Base-by-base conservation (phyloP, 2,888 invertebrate genomes). In the Athetis lepigone region DNA sequence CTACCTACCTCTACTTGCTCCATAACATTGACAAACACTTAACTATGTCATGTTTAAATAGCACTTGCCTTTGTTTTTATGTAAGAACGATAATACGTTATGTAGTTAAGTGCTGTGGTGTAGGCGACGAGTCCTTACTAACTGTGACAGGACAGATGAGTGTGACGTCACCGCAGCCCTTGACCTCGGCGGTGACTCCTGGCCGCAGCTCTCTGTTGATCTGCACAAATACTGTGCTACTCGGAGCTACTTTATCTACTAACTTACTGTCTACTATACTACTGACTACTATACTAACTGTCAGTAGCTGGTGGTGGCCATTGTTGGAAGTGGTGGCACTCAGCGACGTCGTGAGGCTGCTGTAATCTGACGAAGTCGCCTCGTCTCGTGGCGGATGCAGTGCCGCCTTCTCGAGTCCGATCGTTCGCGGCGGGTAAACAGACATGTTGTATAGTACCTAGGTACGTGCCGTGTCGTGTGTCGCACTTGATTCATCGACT, bases 401-500 rank as follows among this genome's bases (percentile, higher is more conserved):
- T 25, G 3, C 25, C 3, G 25, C 25, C 25, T 25, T 6, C 25
- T 6, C 25, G 25, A 6, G 4, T 25, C 25, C n/a, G n/a, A n/a
- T n/a, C 9, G 1, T 7, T 11, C 7, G 29, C 11, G 29, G 11
- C 9, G 11, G 9, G 7, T 29, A 29, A 29, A 29, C 29, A 29
- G 11, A 2, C 29, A 7, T 29, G 9, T 29, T 29, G 13, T 33
- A 13, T 13, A 4, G 33, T 5, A n/a, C n/a, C n/a, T n/a, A 29
- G 29, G 9, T 36, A 7, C 23, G 13, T 18, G 2, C 4, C 2
- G 16, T 40, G 23, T 6, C 9, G 6, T 23, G 19, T 42, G 36
- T 40, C 46, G 25, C 39, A 39, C n/a, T 51, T 43, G 27, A 43
- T 60, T 25, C 19, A 57, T 65, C 66, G 39, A 18, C 49, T 25